A percentile compares a stretch with the other conserved stretches of the same genome.
These are phyloP conservation scores for Phylloscopus whistleri DNA, from an alignment of 2,113 vertebrate genomes.

Conservation along the genomic window DNA sequence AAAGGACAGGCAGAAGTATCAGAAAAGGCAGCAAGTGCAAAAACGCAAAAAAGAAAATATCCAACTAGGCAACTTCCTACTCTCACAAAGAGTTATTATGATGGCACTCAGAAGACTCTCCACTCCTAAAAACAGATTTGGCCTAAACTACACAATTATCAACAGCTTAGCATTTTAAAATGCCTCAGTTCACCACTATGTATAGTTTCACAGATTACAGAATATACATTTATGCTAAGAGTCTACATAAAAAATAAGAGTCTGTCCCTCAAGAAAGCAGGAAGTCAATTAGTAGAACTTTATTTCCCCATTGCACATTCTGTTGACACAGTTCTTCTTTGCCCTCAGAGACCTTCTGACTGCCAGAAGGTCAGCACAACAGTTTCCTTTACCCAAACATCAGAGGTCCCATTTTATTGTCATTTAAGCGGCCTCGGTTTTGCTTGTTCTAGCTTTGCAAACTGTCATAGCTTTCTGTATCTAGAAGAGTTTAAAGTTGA, in stretches of 20 bases:
- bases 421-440: neutral
- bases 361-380: neutral
- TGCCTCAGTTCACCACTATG: neutral
- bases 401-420: neutral
- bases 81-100: neutral
- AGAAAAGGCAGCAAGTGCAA: neutral
- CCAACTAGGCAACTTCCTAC: neutral
- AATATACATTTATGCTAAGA: neutral
- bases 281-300: neutral
- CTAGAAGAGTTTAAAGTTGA: neutral
- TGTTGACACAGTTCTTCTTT: neutral
- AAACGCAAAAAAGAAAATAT: neutral
- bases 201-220: neutral
- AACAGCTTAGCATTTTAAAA: neutral
- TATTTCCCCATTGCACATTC: neutral
- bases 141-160: neutral
- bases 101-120: neutral
- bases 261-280: neutral
- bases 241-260: neutral
- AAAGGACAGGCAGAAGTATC: neutral
- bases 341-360: neutral
- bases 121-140: neutral
- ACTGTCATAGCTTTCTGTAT: neutral
- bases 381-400: neutral
- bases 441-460: neutral